These are phyloP conservation scores for Lindbergichthys nudifrons DNA, from an alignment of 2,797 vertebrate genomes.

Conservation along the genomic window DNA sequence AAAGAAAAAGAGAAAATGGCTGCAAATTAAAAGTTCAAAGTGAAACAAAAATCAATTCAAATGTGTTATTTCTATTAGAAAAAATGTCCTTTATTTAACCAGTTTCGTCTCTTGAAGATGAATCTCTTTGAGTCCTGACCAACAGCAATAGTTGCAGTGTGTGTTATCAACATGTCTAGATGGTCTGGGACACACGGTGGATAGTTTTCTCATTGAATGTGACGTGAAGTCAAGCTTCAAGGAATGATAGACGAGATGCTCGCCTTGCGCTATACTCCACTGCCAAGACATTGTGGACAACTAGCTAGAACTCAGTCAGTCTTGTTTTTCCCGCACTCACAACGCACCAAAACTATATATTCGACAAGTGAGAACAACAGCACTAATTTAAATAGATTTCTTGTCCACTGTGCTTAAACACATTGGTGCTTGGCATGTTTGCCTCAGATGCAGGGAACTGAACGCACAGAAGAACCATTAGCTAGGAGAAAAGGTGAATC, in stretches of 20 bases:
- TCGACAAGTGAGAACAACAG: conserved; percentile 27
- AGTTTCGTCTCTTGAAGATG: background rate
- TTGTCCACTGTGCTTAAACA: conserved; percentile 21
- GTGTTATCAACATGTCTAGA: conserved; percentile 17
- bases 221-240: conserved; percentile 45
- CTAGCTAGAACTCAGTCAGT: conserved; percentile 5
- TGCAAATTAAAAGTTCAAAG: conserved; percentile 42
- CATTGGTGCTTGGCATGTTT: conserved; percentile 27
- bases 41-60: background rate
- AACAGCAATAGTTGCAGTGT: background rate
- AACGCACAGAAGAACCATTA: conserved; percentile 31
- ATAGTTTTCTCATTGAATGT: conserved; percentile 34
- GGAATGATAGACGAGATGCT: conserved; percentile 36
- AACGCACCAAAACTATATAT: conserved; percentile 16
- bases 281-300: conserved; percentile 28
- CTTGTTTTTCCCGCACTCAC: conserved; percentile 13
- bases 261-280: conserved; percentile 11
- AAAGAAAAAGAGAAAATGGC: background rate
- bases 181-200: conserved; percentile 22
- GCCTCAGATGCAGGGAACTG: conserved; percentile 43
- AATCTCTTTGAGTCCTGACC: background rate
- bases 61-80: conserved; percentile 16
- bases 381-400: conserved; percentile 57
- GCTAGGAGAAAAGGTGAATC: conserved; percentile 79
- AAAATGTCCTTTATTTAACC: background rate